Base-by-base conservation (phyloP, 2,113 vertebrate species). In the Ciconia maguari region DNA sequence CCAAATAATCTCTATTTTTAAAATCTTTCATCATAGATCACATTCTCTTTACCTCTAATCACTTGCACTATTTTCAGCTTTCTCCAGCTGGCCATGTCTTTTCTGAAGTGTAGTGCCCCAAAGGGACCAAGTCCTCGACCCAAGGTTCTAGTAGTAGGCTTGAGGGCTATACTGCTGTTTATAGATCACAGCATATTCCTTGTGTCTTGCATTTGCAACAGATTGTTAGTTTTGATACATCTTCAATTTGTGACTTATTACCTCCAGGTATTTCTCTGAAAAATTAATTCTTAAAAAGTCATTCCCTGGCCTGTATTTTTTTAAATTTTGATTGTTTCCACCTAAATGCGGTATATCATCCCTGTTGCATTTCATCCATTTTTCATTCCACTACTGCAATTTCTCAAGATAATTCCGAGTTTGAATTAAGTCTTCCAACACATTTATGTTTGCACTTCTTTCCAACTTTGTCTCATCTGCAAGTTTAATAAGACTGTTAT, bases 81-180 rank as follows among this genome's bases (percentile, higher is more conserved):
- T 84, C 60, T 91, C 26, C 32, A 42, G 13, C 38, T 65, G 29
- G 7, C 25, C 13, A 16, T 36, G 25, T 52, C 17, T 93, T 81
- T 85, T 66, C 51, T 4, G 3, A 82, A 78, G 46, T 41, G 22
- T 7, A 58, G 55, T 36, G 6, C 41, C 34, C 34, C n/a, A 79
- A 68, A 71, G 48, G 21, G 24, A 93, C 14, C 14, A 77, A 48
- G 26, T 74, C 34, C 14, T 81, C 34, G 21, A 30, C 18, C 14
- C 4, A 2, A 16, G 0, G 0, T 79, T 58, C 14, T 64, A 38
- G 41, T 10, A 60, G 9, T 52, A 16, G 13, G 16, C 60, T 87
- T 62, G 51, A 54, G 36, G 16, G 44, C n/a, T 90, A 6, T 38
- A 16, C 15, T 79, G 48, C 42, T 88, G 3, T 79, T 85, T 72